These are phyloP conservation scores for Galago senegalensis DNA, from an alignment of 2,797 vertebrate genomes.

Conservation along the genomic window DNA sequence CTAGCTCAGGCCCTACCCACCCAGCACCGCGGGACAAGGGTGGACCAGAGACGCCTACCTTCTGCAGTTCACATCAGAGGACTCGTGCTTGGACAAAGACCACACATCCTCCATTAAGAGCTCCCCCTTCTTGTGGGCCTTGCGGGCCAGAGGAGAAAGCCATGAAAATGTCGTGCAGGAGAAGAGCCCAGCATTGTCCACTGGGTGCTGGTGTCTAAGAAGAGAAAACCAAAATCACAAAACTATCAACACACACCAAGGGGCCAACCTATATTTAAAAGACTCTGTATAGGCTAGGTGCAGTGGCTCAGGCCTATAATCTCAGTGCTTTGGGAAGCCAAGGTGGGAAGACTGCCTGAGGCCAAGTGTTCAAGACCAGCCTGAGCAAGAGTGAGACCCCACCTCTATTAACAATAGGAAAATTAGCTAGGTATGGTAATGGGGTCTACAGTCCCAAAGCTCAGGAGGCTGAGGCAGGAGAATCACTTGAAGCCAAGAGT, in stretches of 20 bases:
- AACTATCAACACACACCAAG: neutral
- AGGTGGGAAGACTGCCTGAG: neutral
- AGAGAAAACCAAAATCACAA: conserved; percentile 60
- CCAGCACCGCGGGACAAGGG: neutral
- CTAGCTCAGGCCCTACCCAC: neutral
- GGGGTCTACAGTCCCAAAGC: neutral
- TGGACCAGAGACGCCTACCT: conserved; percentile 90
- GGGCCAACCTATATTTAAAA: neutral
- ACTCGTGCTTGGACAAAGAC: conserved; percentile 93
- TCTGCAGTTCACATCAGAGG: conserved; percentile 94
- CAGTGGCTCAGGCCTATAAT: neutral
- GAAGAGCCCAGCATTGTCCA: conserved; percentile 95
- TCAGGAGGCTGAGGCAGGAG: neutral
- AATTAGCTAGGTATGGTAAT: neutral
- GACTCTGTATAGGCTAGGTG: neutral
- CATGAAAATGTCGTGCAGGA: conserved; percentile 97
- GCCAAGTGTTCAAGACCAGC: neutral
- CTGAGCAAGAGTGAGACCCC: neutral
- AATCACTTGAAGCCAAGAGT: neutral
- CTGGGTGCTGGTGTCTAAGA: conserved; percentile 93
- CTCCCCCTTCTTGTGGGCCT: conserved; percentile 94
- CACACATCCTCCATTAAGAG: conserved; percentile 94
- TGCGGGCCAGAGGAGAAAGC: conserved; percentile 93
- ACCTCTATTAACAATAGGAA: neutral
- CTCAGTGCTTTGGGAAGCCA: neutral